Evolutionary conservation across 2,888 invertebrate species (phyloP), one percentile per base, ranked within the genome.

Genomic region (Rhaphigaster nebulosa): DNA sequence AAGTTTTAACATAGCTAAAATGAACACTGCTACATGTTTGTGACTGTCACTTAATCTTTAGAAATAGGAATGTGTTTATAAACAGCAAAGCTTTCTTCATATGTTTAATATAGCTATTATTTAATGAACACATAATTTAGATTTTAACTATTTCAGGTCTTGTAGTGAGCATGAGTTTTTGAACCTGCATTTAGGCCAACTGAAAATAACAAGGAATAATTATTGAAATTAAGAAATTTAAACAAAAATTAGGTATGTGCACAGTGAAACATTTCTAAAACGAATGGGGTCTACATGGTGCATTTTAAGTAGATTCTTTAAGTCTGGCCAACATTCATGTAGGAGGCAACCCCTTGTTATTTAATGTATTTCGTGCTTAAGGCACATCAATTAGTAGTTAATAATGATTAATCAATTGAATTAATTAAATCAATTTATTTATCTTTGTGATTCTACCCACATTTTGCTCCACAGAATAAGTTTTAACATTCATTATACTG

Each of bases 51-150:
- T 84, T 3, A 45, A 45, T 45, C 41, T n/a, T 84, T 45, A 45
- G 26, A 84, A 38, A 45, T 26, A 84, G 84, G 84, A 84, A 84
- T 84, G 45, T 84, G 45, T 45, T 76, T 38, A 76, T 76, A 76
- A 4, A 76, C 18, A 76, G 38, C 38, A 20, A 76, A 76, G 20
- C 18, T 29, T 60, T 65, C 65, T 65, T 29, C 15, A 65, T 15
- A 65, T 15, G 20, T 76, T 76, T 50, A 84, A 45, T 84, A 84
- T 13, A 84, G 23, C 26, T 45, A 84, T 41, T 45, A 45, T 84
- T 45, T 50, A 84, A 84, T 84, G 84, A 84, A 84, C 84, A 84
- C 84, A 84, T 84, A 84, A 50, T 84, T 84, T 84, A 45, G 45
- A 84, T 23, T 80, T 41, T 41, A 45, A n/a, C 41, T 45, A 84